A percentile compares a stretch with the other conserved stretches of the same genome.
Evolutionary conservation across 2,888 invertebrate genomes (phyloP).

Genomic region (Hydroisotoma schaefferi): DNA sequence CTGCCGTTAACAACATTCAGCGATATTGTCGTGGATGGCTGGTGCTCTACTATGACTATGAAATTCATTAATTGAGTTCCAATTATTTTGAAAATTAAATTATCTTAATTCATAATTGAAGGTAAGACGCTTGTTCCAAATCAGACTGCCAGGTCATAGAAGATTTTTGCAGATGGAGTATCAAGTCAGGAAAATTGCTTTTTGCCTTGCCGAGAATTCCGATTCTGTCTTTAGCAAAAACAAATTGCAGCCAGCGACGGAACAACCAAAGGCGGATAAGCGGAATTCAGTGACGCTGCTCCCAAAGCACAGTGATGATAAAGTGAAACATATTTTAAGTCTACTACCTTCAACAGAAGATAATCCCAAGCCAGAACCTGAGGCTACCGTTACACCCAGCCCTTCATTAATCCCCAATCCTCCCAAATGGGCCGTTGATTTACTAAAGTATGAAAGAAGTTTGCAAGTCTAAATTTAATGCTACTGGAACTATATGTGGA

Average conservation of each 20-base stretch:
- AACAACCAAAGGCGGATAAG: neutral
- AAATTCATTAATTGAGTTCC: neutral
- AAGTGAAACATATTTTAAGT: neutral
- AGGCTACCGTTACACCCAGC: constrained; percentile 1
- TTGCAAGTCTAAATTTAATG: neutral
- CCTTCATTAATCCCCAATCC: constrained; percentile 24
- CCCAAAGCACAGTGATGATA: neutral
- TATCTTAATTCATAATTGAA: neutral
- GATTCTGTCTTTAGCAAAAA: constrained; percentile 13
- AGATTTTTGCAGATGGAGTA: constrained; percentile 23
- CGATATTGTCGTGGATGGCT: constrained; percentile 33
- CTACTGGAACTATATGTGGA: neutral
- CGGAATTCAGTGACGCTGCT: neutral
- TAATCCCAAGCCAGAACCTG: constrained; percentile 6
- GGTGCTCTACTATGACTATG: constrained; percentile 1
- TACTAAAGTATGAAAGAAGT: constrained; percentile 16
- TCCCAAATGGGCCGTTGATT: constrained; percentile 26
- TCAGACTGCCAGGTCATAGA: constrained; percentile 12
- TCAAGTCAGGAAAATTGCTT: constrained; percentile 29
- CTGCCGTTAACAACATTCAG: constrained; percentile 25
- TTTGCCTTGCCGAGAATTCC: constrained; percentile 20
- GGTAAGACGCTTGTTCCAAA: constrained; percentile 26
- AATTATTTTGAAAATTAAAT: neutral
- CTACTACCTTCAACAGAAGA: neutral
- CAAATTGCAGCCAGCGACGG: neutral